These are phyloP conservation scores for Hymenochirus boettgeri DNA, from an alignment of 2,113 vertebrate species.

Conservation along the genomic window DNA sequence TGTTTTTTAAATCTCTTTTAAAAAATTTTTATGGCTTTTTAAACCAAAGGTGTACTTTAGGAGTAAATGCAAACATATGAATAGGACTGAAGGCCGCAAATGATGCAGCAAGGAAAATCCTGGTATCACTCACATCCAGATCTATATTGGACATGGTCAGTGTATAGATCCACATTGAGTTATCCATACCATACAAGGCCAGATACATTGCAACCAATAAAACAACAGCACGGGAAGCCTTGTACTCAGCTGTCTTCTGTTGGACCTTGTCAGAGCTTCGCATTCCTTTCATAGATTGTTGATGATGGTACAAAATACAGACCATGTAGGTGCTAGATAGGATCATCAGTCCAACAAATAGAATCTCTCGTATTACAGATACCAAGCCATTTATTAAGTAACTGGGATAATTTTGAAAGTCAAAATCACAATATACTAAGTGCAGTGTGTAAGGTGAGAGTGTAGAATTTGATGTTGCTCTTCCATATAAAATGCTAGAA, in stretches of 20 bases:
- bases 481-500: neutral
- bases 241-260: constrained; percentile 1
- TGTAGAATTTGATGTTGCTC: neutral
- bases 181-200: constrained; percentile 12
- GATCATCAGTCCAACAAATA: constrained; percentile 9
- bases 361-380: neutral
- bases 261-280: constrained; percentile 8
- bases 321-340: constrained; percentile 16
- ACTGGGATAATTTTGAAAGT: neutral
- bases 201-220: constrained; percentile 10
- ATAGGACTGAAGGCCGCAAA: constrained; percentile 8
- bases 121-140: neutral
- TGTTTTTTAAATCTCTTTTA: too few relatives aligned
- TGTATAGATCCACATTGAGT: constrained; percentile 12
- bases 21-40: neutral
- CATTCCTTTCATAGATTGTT: neutral
- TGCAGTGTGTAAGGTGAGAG: constrained; percentile 6
- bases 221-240: constrained; percentile 6
- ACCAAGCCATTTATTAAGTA: neutral
- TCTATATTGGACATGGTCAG: constrained; percentile 1
- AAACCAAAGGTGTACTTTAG: neutral
- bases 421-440: neutral
- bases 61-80: neutral
- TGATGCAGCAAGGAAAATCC: neutral
- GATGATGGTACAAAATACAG: neutral